Base-by-base conservation (phyloP, 2,888 invertebrate species). In the Aspidapion aeneum region DNA sequence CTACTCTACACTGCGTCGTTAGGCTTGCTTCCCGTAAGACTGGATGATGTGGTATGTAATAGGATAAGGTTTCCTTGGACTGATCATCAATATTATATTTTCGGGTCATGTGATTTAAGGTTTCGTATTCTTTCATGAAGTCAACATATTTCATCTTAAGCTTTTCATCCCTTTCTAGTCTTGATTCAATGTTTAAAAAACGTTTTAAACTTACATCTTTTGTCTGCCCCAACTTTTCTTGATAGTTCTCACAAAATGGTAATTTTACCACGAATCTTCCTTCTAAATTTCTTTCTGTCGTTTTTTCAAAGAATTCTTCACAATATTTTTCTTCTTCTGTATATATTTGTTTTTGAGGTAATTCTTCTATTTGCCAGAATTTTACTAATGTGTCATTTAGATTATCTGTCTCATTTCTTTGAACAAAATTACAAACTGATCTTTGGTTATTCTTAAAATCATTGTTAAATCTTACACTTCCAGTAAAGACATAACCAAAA, bases 121-220 rank as follows among this genome's bases (percentile, higher is more conserved):
- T 20, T 17, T 64, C 56, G 48, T 68, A 68, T 58, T 66, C 61
- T 19, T 18, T 16, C 66, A 68, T 66, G 50, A 66, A 68, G 16
- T 62, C 57, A 17, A 52, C 35, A 55, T 64, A 64, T 18, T 62
- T 19, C 1, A 9, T 35, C 61, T 63, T 65, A 16, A 67, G 22
- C 1, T 51, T 17, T 21, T 58, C 49, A 48, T 67, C 18, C 1
- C 18, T 51, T 55, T 20, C 17, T 17, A 67, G 61, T 58, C 58
- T 54, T 7, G 17, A 55, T 52, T 68, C 63, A 9, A 66, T 17
- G 9, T 9, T 21, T 17, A 21, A 2, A 18, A 64, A 59, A 1
- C 61, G 57, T 57, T 61, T 63, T 61, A 59, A 55, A 12, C 57
- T 59, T 7, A 3, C 61, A 1, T 18, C n/a, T 57, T 59, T 61